Base-by-base conservation (phyloP, 2,113 vertebrate species). In the Tragelaphus imberbis region DNA sequence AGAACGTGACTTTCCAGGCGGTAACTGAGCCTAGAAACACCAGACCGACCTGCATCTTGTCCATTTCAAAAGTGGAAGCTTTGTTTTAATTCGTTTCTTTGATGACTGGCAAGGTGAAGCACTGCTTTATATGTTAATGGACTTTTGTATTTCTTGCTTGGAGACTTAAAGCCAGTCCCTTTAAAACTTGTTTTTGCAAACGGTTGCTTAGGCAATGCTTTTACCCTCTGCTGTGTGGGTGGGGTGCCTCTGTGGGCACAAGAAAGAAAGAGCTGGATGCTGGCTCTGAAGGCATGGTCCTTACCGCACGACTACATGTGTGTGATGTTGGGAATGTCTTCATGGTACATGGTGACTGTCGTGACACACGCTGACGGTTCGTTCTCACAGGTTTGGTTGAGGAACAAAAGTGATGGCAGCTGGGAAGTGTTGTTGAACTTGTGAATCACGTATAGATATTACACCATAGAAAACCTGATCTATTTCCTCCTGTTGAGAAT, bases 331-430 rank as follows among this genome's bases (percentile, higher is more conserved):
- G 36, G 12, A 7, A 79, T 33, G 27, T 68, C n/a, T 40, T 56
- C 36, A 12, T 1, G 3, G 58, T 2, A 30, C n/a, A 40, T 0
- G 33, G 28, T 49, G 49, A 17, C n/a, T 2, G 14, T 80, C 2
- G 3, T 14, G 44, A 40, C 40, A 12, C 5, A 1, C 0, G 0
- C 79, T 0, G 10, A 19, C 6, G 7, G 11, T 58, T 10, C 2
- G 4, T 27, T 80, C 47, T 68, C 21, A 13, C 9, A 79, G 33
- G 49, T 47, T 82, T 89, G 79, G 19, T 11, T 27, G 79, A 85
- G 65, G 15, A 88, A 28, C 17, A 51, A 75, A 95, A 56, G 55
- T 4, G 8, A 16, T 65, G 13, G 8, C 11, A 44, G 17, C 5
- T 49, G 7, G 36, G 17, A 91, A 49, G 17, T 77, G 12, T 6